Evolutionary conservation across 1,140 invertebrate genomes (phyloP).

Genomic region (Helicoverpa armigera): DNA sequence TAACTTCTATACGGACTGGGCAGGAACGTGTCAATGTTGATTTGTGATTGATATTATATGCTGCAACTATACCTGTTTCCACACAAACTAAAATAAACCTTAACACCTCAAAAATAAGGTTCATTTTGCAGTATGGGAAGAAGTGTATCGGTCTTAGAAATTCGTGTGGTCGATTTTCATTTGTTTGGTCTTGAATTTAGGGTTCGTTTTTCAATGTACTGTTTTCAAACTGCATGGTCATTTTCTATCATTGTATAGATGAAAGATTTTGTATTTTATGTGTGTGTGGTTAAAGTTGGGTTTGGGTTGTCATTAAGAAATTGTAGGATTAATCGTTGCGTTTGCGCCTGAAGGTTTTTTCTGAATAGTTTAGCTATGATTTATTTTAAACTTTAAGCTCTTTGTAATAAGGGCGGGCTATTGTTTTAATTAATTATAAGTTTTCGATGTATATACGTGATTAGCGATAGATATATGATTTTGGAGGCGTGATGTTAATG

Average conservation of each 20-base stretch:
- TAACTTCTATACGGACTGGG: slow-evolving; percentile 75
- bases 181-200: background rate
- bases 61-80: slow-evolving; percentile 41
- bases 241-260: background rate
- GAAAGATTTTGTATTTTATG: slow-evolving; percentile 24
- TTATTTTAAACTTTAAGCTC: slow-evolving; percentile 40
- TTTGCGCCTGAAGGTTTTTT: slow-evolving; percentile 41
- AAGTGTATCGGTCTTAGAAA: slow-evolving; percentile 7
- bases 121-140: slow-evolving; percentile 17
- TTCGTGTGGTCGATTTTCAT: background rate
- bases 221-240: background rate
- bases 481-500: slow-evolving; percentile 54
- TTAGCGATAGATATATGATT: slow-evolving; percentile 54
- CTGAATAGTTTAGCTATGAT: slow-evolving; percentile 39
- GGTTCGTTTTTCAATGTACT: slow-evolving; percentile 1
- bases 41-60: slow-evolving; percentile 83
- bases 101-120: slow-evolving; percentile 41
- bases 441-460: slow-evolving; percentile 49
- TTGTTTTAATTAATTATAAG: slow-evolving; percentile 50
- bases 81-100: slow-evolving; percentile 43
- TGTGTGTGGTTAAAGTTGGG: slow-evolving; percentile 12
- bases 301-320: slow-evolving; percentile 8
- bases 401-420: slow-evolving; percentile 27
- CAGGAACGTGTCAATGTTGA: slow-evolving; percentile 73
- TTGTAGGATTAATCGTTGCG: slow-evolving; percentile 25